phyloP scores from a whole-genome alignment of 2,888 invertebrate species.

The Rutpela maculata region DNA sequence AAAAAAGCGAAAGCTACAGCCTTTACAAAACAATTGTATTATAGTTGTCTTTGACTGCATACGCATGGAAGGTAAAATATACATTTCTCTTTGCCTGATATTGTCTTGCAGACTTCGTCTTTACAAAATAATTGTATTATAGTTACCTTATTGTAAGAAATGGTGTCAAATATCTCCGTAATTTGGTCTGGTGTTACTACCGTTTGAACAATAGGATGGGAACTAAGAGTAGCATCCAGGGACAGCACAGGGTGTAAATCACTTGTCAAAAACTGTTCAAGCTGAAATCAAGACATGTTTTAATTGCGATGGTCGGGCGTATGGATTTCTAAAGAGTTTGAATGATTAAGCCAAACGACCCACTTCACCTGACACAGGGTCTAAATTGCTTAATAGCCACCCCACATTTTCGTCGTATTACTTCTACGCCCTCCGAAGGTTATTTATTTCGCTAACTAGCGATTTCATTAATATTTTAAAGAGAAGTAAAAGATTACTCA shows the following conservation, averaged over 20 bases:
- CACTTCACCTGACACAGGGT: not conserved
- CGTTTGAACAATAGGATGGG: conserved; percentile 92
- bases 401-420: too few relatives aligned
- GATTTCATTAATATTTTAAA: too few relatives aligned
- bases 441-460: too few relatives aligned
- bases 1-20: too few relatives aligned
- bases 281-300: conserved; percentile 74
- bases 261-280: conserved; percentile 84
- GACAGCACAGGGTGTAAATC: conserved; percentile 84
- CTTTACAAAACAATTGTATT: too few relatives aligned
- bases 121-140: too few relatives aligned
- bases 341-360: not conserved
- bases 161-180: conserved; percentile 91
- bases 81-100: too few relatives aligned
- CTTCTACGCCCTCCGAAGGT: too few relatives aligned
- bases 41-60: too few relatives aligned
- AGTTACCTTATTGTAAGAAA: conserved; percentile 91
- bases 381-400: not conserved
- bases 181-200: conserved; percentile 93
- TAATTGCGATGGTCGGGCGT: not conserved
- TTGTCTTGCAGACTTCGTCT: too few relatives aligned
- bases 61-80: too few relatives aligned
- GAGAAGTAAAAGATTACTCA: too few relatives aligned
- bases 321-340: not conserved
- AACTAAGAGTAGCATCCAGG: conserved; percentile 86